Percentiles rank a stretch among this genome's conserved stretches.
Evolutionary conservation across 2,888 invertebrate species (phyloP).

Genomic region (Ormyrus thymus): DNA sequence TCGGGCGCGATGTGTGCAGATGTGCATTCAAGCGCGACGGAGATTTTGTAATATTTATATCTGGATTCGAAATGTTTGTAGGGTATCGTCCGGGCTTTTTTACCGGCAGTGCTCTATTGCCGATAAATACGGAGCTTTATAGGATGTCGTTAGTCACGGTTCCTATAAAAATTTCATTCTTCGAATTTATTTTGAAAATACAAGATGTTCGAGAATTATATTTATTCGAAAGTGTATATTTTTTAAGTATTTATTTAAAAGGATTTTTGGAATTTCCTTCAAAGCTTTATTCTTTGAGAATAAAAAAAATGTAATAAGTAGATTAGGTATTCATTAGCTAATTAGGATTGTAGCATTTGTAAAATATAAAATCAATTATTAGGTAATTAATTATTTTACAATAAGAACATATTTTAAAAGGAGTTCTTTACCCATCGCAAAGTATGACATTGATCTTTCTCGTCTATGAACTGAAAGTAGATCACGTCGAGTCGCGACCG

Average conservation of each 20-base stretch:
- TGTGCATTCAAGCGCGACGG: not conserved
- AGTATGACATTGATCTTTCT: conserved; percentile 40
- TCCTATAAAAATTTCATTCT: no score
- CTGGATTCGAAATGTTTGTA: conserved; percentile 2
- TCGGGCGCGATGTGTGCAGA: not conserved
- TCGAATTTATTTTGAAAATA: no score
- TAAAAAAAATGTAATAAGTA: no score
- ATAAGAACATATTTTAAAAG: conserved; percentile 1
- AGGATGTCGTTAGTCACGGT: no score
- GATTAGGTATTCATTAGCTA: not conserved
- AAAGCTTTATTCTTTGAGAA: no score
- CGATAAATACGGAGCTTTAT: no score
- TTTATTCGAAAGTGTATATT: no score
- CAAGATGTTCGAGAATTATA: no score
- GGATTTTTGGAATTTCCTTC: no score
- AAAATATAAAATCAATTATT: not conserved
- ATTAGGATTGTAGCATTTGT: not conserved
- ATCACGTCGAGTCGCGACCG: conserved; percentile 5
- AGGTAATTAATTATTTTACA: not conserved
- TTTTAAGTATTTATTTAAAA: no score
- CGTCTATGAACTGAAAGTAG: conserved; percentile 30
- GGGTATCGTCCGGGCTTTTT: not conserved
- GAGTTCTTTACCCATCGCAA: not conserved
- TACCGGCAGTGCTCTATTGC: not conserved
- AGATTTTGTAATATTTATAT: conserved; percentile 40